Evolutionary conservation across 2,888 invertebrate species (phyloP), one percentile per base, ranked within the genome.

Genomic region (Oscheius sp.): DNA sequence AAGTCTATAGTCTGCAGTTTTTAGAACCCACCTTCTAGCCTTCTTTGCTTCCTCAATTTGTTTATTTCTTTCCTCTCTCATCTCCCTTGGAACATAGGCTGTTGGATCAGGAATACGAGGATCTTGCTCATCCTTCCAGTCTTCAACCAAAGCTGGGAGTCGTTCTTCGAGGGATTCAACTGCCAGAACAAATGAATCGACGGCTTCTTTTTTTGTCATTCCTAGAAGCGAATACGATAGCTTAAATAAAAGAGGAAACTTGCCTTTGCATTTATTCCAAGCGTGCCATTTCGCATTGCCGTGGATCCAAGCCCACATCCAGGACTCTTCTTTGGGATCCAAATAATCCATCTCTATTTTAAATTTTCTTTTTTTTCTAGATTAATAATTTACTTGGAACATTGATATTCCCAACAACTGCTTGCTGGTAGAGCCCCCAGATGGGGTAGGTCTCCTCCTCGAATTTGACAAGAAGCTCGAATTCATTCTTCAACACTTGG

Each of bases 271-370:
- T 39, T 71, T 61, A 46, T 81, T 82, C 82, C 82, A 82, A 15
- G 82, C 81, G 57, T 80, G 80, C 82, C 82, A 82, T 58, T 78
- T 80, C 37, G 71, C 64, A 42, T 82, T 81, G 17, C 82, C 82
- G 57, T 79, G 77, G 8, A 79, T 79, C 82, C 82, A 82, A 27
- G 72, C 50, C 82, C 82, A 82, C 82, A 82, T 82, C 77, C 78
- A 79, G 6, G 81, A 81, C 27, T 69, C 63, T 48, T 82, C 82
- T 8, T 72, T 66, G n/a, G 79, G 74, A 57, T 81, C 81, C 71
- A 78, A 74, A 57, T 79, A 82, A 53, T 80, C 75, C n/a, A 74
- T 23, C 45, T 81, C 82, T 82, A 55, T 3, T 20, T n/a, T n/a
- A n/a, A n/a, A n/a, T n/a, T n/a, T 10, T 27, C 31, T 42, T 25